These are phyloP conservation scores for Percopsis transmontana DNA, from an alignment of 2,113 vertebrate genomes.

Conservation along the genomic window DNA sequence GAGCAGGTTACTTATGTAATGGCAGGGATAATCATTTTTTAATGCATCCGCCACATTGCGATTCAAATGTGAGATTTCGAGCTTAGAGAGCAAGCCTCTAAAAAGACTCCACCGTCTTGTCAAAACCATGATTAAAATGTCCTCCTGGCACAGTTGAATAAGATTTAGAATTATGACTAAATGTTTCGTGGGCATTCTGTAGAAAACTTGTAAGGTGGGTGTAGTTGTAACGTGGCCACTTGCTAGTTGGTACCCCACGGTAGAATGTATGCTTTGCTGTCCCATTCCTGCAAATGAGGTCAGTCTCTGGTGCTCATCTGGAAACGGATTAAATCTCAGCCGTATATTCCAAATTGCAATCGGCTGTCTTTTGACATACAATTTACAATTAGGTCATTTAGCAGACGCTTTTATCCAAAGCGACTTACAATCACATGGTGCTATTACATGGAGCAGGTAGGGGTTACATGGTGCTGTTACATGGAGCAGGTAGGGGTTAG, in stretches of 20 bases:
- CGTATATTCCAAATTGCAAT: slow-evolving; percentile 43
- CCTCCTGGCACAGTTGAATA: not conserved
- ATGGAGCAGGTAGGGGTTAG: too few relatives aligned
- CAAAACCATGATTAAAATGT: slow-evolving; percentile 1
- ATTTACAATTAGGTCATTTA: too few relatives aligned
- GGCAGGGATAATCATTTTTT: slow-evolving; percentile 40
- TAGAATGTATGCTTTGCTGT: slow-evolving; percentile 12
- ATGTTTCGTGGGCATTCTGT: too few relatives aligned
- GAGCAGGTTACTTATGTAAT: slow-evolving; percentile 36
- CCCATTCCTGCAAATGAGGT: slow-evolving; percentile 50
- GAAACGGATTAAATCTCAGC: slow-evolving; percentile 56
- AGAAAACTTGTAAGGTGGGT: not conserved
- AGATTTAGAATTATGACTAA: not conserved
- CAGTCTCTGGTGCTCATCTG: slow-evolving; percentile 38
- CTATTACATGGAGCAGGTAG: too few relatives aligned
- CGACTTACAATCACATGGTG: too few relatives aligned
- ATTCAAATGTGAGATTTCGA: slow-evolving; percentile 17
- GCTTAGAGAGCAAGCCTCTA: slow-evolving; percentile 31
- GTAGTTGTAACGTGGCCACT: slow-evolving; percentile 35
- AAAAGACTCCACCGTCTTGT: slow-evolving; percentile 5
- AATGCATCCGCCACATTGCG: slow-evolving; percentile 29
- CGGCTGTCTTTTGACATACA: slow-evolving; percentile 25
- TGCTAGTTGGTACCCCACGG: slow-evolving; percentile 18
- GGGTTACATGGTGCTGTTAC: too few relatives aligned
- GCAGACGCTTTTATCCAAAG: too few relatives aligned